Evolutionary conservation across 2,888 invertebrate species (phyloP).

Genomic region (Cataglyphis rosenhaueri): DNA sequence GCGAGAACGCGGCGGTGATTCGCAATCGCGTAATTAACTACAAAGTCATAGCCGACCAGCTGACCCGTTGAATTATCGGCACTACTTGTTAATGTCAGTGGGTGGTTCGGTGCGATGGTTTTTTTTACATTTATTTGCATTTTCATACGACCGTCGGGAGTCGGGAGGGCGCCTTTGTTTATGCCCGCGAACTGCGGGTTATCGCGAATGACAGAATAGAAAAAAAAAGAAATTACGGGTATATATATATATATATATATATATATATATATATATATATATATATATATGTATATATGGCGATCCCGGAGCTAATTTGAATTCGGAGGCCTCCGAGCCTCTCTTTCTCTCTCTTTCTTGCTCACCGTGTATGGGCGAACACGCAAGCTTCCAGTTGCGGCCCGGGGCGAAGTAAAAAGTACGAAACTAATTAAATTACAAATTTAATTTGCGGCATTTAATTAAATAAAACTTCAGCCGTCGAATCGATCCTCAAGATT

Average conservation of each 20-base stretch:
- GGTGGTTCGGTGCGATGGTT: slow-evolving; percentile 38
- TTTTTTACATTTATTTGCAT: slow-evolving; percentile 43
- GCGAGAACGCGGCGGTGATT: slow-evolving; percentile 45
- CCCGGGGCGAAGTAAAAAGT: slow-evolving; percentile 69
- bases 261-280: too few species aligned
- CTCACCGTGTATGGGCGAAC: slow-evolving; percentile 63
- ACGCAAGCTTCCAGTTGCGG: slow-evolving; percentile 64
- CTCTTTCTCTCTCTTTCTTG: slow-evolving; percentile 15
- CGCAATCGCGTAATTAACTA: slow-evolving; percentile 57
- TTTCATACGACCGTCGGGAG: slow-evolving; percentile 30
- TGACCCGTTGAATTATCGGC: slow-evolving; percentile 56
- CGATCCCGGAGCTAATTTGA: slow-evolving; percentile 66
- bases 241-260: not conserved
- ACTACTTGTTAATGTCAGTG: slow-evolving; percentile 46
- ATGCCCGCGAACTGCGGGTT: slow-evolving; percentile 52
- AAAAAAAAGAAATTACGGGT: slow-evolving; percentile 67
- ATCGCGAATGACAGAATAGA: slow-evolving; percentile 69
- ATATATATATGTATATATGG: not conserved
- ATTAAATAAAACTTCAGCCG: slow-evolving; percentile 66
- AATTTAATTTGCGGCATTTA: slow-evolving; percentile 70
- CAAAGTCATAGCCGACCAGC: slow-evolving; percentile 43
- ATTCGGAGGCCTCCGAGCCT: slow-evolving; percentile 61
- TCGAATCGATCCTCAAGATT: slow-evolving; percentile 17
- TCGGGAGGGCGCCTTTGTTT: slow-evolving; percentile 34
- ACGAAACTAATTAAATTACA: slow-evolving; percentile 73